Evolutionary conservation across 2,888 invertebrate species (phyloP).

Genomic region (Ametastegia equiseti): DNA sequence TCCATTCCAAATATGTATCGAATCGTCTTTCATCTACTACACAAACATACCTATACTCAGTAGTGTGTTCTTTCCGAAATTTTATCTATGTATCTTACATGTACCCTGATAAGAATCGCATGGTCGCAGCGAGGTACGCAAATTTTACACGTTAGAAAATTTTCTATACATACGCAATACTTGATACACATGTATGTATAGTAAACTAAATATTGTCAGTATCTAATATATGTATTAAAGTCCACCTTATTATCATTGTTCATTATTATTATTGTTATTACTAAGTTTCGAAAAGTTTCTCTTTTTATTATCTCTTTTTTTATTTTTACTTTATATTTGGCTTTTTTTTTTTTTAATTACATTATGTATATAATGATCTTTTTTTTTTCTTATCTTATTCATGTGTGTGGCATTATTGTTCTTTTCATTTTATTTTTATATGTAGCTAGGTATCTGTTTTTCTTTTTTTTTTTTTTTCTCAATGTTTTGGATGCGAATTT

Average conservation of each 20-base stretch:
- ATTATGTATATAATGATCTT: too few relatives aligned
- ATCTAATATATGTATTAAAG: slow-evolving; percentile 77
- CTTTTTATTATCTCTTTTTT: slow-evolving; percentile 52
- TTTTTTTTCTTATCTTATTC: slow-evolving; percentile 46
- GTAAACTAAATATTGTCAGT: slow-evolving; percentile 67
- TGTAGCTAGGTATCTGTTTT: slow-evolving; percentile 44
- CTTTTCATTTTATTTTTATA: not conserved
- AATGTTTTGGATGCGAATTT: slow-evolving; percentile 39
- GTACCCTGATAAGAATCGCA: not conserved
- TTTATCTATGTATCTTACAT: slow-evolving; percentile 1
- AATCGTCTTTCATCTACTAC: not conserved
- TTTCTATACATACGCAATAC: slow-evolving; percentile 52
- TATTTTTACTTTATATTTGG: slow-evolving; percentile 46
- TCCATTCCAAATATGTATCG: too few relatives aligned
- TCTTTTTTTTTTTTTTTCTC: slow-evolving; percentile 33
- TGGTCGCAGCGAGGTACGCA: slow-evolving; percentile 16
- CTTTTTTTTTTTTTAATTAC: slow-evolving; percentile 44
- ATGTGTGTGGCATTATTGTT: slow-evolving; percentile 34
- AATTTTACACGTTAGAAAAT: slow-evolving; percentile 30
- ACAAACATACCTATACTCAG: too few relatives aligned
- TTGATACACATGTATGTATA: slow-evolving; percentile 64
- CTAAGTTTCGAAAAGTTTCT: slow-evolving; percentile 56
- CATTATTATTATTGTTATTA: slow-evolving; percentile 50
- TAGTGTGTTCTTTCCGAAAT: not conserved
- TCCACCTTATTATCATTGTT: slow-evolving; percentile 71